Percentiles rank a stretch among this genome's conserved stretches.
phyloP scores from a whole-genome alignment of 2,797 vertebrate genomes.

The Myotis findleyi region DNA sequence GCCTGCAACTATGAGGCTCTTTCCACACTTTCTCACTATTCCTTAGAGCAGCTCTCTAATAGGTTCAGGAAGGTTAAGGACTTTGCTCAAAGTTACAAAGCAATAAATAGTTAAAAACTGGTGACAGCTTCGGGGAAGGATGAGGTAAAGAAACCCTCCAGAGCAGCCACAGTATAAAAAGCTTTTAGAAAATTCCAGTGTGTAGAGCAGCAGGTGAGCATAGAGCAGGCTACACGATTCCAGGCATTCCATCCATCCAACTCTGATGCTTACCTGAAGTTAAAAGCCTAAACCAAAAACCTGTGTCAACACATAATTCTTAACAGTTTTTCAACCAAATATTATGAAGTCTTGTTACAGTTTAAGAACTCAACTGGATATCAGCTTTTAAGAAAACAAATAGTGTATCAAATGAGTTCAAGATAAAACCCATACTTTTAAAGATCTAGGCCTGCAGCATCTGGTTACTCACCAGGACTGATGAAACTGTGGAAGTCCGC shows the following conservation, averaged over 20 bases:
- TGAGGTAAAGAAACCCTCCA: not conserved
- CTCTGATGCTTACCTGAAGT: not conserved
- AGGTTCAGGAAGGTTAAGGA: not conserved
- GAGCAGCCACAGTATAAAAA: not conserved
- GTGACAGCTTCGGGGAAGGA: not conserved
- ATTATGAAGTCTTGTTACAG: not conserved
- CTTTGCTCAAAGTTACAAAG: slow-evolving; percentile 38
- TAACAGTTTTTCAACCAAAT: not conserved
- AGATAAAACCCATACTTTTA: not conserved
- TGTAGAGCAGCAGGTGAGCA: not conserved
- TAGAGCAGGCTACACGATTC: not conserved
- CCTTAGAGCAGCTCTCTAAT: not conserved
- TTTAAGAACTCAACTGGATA: not conserved
- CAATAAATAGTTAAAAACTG: not conserved
- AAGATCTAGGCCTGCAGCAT: not conserved
- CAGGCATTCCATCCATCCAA: not conserved
- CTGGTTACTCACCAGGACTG: slow-evolving; percentile 85
- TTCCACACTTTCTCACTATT: not conserved
- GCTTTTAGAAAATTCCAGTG: not conserved
- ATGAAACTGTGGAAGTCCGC: slow-evolving; percentile 89
- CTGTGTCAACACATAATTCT: not conserved
- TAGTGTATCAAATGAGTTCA: slow-evolving; percentile 1
- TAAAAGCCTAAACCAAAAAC: not conserved
- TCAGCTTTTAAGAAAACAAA: slow-evolving; percentile 24
- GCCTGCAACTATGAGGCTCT: not conserved